These are phyloP conservation scores for Knipowitschia caucasica DNA, from an alignment of 2,797 vertebrate species.

Conservation along the genomic window DNA sequence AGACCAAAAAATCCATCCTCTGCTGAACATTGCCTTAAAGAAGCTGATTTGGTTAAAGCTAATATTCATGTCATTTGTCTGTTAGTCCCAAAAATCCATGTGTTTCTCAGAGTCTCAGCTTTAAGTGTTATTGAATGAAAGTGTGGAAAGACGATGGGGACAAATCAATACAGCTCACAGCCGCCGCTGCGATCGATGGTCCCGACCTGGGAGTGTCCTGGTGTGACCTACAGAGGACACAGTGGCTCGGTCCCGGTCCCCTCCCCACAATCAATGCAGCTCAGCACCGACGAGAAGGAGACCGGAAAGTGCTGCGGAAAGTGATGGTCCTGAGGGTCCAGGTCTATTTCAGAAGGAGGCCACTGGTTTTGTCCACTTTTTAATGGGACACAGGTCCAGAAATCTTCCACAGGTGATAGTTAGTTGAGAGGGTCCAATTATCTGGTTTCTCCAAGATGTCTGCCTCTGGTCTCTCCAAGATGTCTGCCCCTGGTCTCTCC, in stretches of 20 bases:
- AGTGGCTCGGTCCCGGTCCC: conserved; percentile 53
- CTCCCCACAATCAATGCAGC: conserved; percentile 36
- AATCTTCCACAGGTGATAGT: conserved; percentile 6
- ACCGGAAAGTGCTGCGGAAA: conserved; percentile 24
- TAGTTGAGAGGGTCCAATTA: background rate
- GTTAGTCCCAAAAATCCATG: background rate
- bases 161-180: conserved; percentile 55
- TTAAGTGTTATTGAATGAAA: conserved; percentile 13
- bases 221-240: conserved; percentile 33
- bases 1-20: too few relatives aligned
- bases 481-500: too few relatives aligned
- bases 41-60: too few relatives aligned
- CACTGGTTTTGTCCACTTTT: conserved; percentile 1
- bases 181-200: conserved; percentile 47
- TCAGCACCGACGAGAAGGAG: conserved; percentile 27
- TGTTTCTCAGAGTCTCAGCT: conserved; percentile 5
- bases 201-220: conserved; percentile 46
- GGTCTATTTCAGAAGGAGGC: conserved; percentile 14
- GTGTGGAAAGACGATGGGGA: conserved; percentile 22
- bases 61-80: too few relatives aligned
- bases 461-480: too few relatives aligned
- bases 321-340: conserved; percentile 22
- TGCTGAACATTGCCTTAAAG: too few relatives aligned
- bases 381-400: background rate
- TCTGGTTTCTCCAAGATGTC: too few relatives aligned